Base-by-base conservation (phyloP, 2,888 invertebrate species). In the Odontothrips loti region DNA sequence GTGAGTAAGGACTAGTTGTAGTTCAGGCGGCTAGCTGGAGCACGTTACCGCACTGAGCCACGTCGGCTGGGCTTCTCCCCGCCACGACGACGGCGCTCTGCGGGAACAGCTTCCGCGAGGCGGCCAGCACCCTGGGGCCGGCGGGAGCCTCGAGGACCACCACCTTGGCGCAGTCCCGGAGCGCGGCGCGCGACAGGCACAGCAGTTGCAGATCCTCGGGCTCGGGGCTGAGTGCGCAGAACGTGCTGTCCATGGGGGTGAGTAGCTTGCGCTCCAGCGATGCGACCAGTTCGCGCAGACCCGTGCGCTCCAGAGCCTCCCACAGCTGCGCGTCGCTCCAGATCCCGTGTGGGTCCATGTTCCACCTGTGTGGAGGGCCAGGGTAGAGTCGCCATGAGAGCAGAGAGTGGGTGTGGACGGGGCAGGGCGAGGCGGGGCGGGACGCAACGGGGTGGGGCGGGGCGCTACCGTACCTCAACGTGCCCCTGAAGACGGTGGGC, bases 321-420 rank as follows among this genome's bases (percentile, higher is more conserved):
- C 68, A 75, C 68, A 75, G 68, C 68, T 75, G 68, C 10, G 68
- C 68, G 68, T 75, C 68, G 68, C 68, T 75, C 68, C 68, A 75
- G 68, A 75, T 12, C 27, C 68, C 68, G 68, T 75, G 68, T 12
- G 68, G 68, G 68, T 75, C 68, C 68, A 75, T 23, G 68, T 75
- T 75, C 68, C 68, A 75, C 23, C 68, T 23, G 68, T 43, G 34
- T 6, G 34, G 34, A 4, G 34, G n/a, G 15, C 17, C 11, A 15
- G 4, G 58, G 17, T 15, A 58, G 20, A 58, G 58, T 11, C 48
- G 48, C 9, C 12, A 10, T 51, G 51, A 12, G 51, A 6, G 20
- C 4, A 20, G 51, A 10, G 20, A 51, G 51, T 12, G 1, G 20
- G 51, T 2, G 9, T n/a, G n/a, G n/a, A n/a, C n/a, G n/a, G n/a